Evolutionary conservation across 2,113 vertebrate species (phyloP), one percentile per base, ranked within the genome.

Genomic region (Butorides virescens): DNA sequence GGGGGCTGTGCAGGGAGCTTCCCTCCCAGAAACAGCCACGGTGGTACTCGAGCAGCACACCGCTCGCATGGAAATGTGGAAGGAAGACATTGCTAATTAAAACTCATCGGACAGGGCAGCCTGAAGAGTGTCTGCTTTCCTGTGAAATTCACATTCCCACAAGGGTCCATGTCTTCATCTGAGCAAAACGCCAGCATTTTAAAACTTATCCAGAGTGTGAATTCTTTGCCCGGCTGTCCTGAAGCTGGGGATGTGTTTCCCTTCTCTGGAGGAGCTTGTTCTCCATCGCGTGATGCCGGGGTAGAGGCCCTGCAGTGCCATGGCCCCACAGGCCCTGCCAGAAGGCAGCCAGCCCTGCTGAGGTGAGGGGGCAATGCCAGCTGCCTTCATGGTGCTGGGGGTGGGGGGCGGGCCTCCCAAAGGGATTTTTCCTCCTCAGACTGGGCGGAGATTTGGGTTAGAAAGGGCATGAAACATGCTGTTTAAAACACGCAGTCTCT

Each of bases 231-330:
- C 61, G 7, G 36, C 47, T 76, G 42, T 27, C n/a, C 47, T 58
- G 52, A 29, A 39, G 37, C 17, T 0, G 0, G 5, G 62, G 23
- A 37, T 2, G 3, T 1, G 5, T 46, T 56, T 90, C 17, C 56
- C 16, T 59, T 50, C n/a, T 52, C 27, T 13, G n/a, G 26, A 36
- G 62, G 22, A 68, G 12, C 21, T 61, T 61, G 27, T 44, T 75
- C 49, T 50, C 74, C 56, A 23, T 10, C 0, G 1, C 1, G 1
- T 2, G 3, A 22, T 15, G 22, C 32, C 1, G 1, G 13, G 32
- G 17, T 20, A 42, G 59, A 59, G 62, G 10, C 26, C 39, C 15
- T 21, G 16, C 7, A 6, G 25, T 16, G 12, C 50, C 13, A 25
- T 22, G 55, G 36, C 23, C 19, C 32, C 1, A 1, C 4, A 8